Conservation (phyloP, 2,113 vertebrate species). For the Polypterus senegalus region DNA sequence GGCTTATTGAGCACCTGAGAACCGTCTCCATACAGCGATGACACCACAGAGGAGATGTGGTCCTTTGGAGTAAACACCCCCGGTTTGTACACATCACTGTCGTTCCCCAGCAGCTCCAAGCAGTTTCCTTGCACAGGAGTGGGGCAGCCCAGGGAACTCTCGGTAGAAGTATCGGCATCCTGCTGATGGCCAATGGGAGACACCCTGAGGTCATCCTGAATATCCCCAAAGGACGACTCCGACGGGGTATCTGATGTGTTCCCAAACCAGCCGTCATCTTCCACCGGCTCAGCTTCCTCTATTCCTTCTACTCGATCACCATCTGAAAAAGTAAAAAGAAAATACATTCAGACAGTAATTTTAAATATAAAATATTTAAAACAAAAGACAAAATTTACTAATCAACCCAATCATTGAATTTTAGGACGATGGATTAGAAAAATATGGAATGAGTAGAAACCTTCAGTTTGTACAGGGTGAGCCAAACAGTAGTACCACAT, state of each 20-base stretch:
- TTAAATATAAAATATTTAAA: neutral
- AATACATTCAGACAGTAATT: neutral
- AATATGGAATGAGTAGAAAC: too few relatives aligned
- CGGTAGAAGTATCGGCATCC: slow-evolving; percentile 71
- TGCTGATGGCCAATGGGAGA: slow-evolving; percentile 61
- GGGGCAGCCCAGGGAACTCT: slow-evolving; percentile 79
- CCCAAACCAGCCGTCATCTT: slow-evolving; percentile 90
- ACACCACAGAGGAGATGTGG: slow-evolving; percentile 75
- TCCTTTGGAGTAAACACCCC: slow-evolving; percentile 62
- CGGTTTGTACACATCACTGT: slow-evolving; percentile 55
- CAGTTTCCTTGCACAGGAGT: slow-evolving; percentile 78
- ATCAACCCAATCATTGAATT: too few relatives aligned
- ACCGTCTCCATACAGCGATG: slow-evolving; percentile 76
- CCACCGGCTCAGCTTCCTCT: slow-evolving; percentile 67
- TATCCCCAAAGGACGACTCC: slow-evolving; percentile 87
- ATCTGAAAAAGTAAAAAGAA: slow-evolving; percentile 55
- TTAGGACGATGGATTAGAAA: too few relatives aligned
- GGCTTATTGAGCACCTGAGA: slow-evolving; percentile 72
- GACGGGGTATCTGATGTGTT: slow-evolving; percentile 89
- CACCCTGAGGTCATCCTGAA: slow-evolving; percentile 78
- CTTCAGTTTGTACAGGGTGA: too few relatives aligned
- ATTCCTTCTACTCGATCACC: slow-evolving; percentile 79
- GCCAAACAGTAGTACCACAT: too few relatives aligned
- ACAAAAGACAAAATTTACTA: too few relatives aligned
- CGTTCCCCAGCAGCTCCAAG: slow-evolving; percentile 68